Conservation (phyloP, 2,113 vertebrate species). For the Pyxicephalus adspersus region DNA sequence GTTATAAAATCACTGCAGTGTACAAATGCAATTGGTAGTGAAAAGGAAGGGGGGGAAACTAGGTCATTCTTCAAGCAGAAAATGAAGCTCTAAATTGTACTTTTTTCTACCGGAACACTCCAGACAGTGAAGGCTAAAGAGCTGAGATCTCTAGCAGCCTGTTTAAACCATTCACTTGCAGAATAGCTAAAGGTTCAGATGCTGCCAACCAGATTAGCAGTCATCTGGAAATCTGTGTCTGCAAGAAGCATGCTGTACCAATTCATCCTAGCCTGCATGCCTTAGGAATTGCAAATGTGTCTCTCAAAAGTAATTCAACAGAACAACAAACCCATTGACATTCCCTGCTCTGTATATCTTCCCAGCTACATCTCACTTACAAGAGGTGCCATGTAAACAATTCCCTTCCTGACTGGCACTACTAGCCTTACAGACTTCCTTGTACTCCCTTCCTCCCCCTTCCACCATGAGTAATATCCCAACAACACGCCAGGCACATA, state of each 20-base stretch:
- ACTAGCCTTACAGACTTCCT: slow-evolving; percentile 36
- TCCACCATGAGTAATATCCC: slow-evolving; percentile 8
- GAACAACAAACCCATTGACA: neutral
- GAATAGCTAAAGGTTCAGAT: slow-evolving; percentile 57
- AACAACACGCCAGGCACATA: neutral
- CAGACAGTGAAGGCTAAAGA: slow-evolving; percentile 34
- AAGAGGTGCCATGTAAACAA: slow-evolving; percentile 44
- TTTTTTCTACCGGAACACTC: slow-evolving; percentile 52
- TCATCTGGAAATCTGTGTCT: slow-evolving; percentile 52
- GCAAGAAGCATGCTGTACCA: slow-evolving; percentile 30
- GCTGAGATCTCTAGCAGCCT: slow-evolving; percentile 53
- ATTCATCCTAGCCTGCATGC: slow-evolving; percentile 46
- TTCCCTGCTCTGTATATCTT: neutral
- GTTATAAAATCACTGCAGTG: slow-evolving; percentile 28
- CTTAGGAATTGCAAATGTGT: slow-evolving; percentile 41
- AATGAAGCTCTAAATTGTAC: slow-evolving; percentile 58
- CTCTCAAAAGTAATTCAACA: slow-evolving; percentile 3
- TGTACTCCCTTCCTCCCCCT: slow-evolving; percentile 1
- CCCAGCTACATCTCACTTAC: neutral
- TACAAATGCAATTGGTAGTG: slow-evolving; percentile 27
- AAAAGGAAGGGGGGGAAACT: slow-evolving; percentile 36
- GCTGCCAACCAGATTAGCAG: slow-evolving; percentile 58
- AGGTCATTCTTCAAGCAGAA: slow-evolving; percentile 57
- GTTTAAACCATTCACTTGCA: slow-evolving; percentile 51
- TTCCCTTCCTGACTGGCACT: slow-evolving; percentile 31